phyloP scores from a whole-genome alignment of 1,140 invertebrate genomes.

The Psix sp. region DNA sequence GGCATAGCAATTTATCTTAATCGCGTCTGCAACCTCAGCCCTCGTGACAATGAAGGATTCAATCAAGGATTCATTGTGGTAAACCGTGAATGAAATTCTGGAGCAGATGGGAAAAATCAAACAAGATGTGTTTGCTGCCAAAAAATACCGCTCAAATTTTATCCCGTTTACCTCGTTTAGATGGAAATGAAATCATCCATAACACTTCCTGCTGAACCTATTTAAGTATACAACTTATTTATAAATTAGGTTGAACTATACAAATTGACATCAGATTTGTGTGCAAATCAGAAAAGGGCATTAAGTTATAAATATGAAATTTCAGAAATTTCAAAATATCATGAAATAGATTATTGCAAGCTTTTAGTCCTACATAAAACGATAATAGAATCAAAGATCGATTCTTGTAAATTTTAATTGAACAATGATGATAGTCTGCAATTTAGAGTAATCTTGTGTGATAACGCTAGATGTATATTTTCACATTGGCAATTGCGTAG shows the following conservation, averaged over 20 bases:
- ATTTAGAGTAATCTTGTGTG: constrained; percentile 29
- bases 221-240: too few species aligned
- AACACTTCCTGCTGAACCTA: too few species aligned
- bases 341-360: constrained; percentile 7
- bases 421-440: constrained; percentile 25
- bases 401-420: constrained; percentile 30
- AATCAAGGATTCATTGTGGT: constrained; percentile 40
- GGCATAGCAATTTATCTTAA: constrained; percentile 51
- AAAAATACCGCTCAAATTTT: too few species aligned
- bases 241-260: too few species aligned
- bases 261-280: too few species aligned
- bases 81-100: constrained; percentile 23
- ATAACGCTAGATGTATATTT: constrained; percentile 9
- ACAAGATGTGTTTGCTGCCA: neutral
- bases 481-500: constrained; percentile 18
- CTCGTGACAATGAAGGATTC: constrained; percentile 48
- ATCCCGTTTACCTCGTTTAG: too few species aligned
- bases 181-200: too few species aligned
- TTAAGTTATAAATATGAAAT: too few species aligned
- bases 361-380: constrained; percentile 24
- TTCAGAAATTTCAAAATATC: too few species aligned
- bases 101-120: constrained; percentile 9
- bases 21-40: constrained; percentile 49
- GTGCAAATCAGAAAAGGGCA: too few species aligned
- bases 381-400: constrained; percentile 27